Percentiles rank a stretch among this genome's conserved stretches.
phyloP scores from a whole-genome alignment of 1,140 invertebrate genomes.

The Diorhabda elongata region DNA sequence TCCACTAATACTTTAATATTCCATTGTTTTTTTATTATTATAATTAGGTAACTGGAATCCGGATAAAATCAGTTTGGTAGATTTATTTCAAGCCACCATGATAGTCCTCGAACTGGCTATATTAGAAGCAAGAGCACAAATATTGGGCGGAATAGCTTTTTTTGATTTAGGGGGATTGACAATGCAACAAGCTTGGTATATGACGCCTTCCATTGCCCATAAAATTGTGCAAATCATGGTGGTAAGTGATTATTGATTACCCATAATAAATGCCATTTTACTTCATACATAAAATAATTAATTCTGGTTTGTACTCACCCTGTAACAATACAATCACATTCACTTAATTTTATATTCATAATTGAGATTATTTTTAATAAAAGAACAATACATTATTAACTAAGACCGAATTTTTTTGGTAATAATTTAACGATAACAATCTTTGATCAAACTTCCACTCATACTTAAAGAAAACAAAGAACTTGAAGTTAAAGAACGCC shows the following conservation, averaged over 20 bases:
- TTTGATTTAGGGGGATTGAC: slow-evolving; percentile 70
- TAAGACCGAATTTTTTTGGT: neutral
- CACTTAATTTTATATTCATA: neutral
- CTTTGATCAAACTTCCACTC: too few species aligned
- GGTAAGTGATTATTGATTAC: slow-evolving; percentile 50
- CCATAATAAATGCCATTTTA: neutral
- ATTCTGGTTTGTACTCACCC: too few species aligned
- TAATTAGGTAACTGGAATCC: slow-evolving; percentile 68
- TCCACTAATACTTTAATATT: too few species aligned
- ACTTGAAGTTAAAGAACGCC: too few species aligned
- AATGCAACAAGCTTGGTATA: slow-evolving; percentile 65
- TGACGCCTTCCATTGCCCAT: slow-evolving; percentile 64
- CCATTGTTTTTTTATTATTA: neutral
- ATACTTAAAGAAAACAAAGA: too few species aligned
- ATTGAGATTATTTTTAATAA: neutral
- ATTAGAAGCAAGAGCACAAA: slow-evolving; percentile 67
- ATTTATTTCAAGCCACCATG: slow-evolving; percentile 69
- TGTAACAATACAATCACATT: too few species aligned
- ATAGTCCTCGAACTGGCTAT: slow-evolving; percentile 69
- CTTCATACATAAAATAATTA: too few species aligned
- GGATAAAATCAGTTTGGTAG: slow-evolving; percentile 59
- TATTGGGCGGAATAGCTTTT: slow-evolving; percentile 69
- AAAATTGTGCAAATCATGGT: slow-evolving; percentile 64
- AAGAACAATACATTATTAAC: neutral
- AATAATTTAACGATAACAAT: neutral